Conservation (phyloP, 2,797 vertebrate genomes). For the Pantherophis alleghaniensis region DNA sequence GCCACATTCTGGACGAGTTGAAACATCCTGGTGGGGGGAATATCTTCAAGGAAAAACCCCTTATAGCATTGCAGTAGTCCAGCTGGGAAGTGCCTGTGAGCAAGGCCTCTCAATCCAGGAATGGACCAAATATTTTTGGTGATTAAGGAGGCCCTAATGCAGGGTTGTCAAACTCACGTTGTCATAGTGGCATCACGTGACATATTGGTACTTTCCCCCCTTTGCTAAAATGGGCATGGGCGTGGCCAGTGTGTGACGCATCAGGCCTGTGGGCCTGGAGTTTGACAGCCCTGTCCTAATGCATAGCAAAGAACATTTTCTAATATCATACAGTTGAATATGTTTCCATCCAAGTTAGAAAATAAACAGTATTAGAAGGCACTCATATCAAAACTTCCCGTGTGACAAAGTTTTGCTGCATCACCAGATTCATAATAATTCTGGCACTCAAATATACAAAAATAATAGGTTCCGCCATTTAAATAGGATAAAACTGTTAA, state of each 20-base stretch:
- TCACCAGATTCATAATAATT: not conserved
- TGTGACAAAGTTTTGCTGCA: not conserved
- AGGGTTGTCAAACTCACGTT: too few species aligned
- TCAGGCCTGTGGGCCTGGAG: rapidly evolving
- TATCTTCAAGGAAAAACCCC: not conserved
- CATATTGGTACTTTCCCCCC: too few species aligned
- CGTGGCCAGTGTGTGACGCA: too few species aligned
- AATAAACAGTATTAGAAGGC: not conserved
- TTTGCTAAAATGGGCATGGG: too few species aligned
- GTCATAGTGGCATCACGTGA: too few species aligned
- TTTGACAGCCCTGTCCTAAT: too few species aligned
- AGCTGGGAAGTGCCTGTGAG: not conserved
- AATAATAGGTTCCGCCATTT: not conserved
- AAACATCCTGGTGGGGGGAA: not conserved
- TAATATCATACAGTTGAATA: not conserved
- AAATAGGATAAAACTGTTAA: not conserved
- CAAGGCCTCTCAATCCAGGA: not conserved
- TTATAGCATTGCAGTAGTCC: not conserved
- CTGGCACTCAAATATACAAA: not conserved
- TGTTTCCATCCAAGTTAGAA: not conserved
- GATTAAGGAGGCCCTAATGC: not conserved
- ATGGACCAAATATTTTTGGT: not conserved
- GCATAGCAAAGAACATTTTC: slow-evolving; percentile 14
- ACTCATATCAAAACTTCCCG: not conserved
- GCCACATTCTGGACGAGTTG: not conserved